Evolutionary conservation across 2,113 vertebrate species (phyloP).

Genomic region (Hemibagrus wyckioides): DNA sequence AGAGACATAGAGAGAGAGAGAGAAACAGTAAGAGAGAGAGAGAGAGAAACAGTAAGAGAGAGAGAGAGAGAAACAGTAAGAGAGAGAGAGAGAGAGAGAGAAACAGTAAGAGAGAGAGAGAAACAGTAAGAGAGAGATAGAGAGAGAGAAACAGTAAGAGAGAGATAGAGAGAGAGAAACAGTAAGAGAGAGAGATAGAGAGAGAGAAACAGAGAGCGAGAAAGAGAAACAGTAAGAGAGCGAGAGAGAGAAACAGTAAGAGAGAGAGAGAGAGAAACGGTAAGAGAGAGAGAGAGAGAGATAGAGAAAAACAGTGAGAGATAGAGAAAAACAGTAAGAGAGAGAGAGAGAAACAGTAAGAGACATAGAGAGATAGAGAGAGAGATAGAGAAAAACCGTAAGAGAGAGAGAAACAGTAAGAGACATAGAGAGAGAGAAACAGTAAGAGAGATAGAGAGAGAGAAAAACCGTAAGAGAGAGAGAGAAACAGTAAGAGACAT

Average conservation of each 20-base stretch:
- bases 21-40: background rate
- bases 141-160: background rate
- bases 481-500: background rate
- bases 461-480: constrained; percentile 4
- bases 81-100: background rate
- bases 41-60: background rate
- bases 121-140: too few species aligned
- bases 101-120: background rate
- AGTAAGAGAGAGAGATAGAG: background rate
- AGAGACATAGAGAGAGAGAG: too few species aligned
- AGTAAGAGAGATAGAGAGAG: too few species aligned
- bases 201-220: background rate
- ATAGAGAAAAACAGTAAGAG: too few species aligned
- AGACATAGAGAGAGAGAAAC: too few species aligned
- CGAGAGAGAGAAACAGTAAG: constrained; percentile 5
- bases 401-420: too few species aligned
- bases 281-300: too few species aligned
- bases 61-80: constrained; percentile 7
- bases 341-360: too few species aligned
- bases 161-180: constrained; percentile 1
- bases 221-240: too few species aligned
- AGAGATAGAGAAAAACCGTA: too few species aligned
- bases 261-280: too few species aligned
- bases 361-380: constrained; percentile 9
- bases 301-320: constrained; percentile 17